Conservation (phyloP, 1,140 invertebrate genomes). For the Pteromalus puparum region DNA sequence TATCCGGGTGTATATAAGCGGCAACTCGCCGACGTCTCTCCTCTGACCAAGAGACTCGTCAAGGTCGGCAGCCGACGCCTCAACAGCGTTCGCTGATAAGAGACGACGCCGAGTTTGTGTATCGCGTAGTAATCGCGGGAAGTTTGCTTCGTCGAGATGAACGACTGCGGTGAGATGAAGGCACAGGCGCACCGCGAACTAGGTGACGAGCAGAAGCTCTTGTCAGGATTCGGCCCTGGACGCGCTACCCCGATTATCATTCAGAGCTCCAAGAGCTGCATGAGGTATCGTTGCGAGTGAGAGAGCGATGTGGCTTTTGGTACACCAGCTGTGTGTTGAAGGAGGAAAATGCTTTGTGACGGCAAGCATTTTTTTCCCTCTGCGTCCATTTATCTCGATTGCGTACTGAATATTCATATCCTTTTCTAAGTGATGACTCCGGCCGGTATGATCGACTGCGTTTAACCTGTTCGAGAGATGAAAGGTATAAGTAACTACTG, state of each 20-base stretch:
- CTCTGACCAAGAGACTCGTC: background rate
- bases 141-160: background rate
- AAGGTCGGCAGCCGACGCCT: background rate
- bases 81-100: background rate
- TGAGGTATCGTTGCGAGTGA: background rate
- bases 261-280: background rate
- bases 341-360: background rate
- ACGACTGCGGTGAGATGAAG: background rate
- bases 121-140: background rate
- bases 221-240: constrained; percentile 51
- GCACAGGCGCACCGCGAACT: constrained; percentile 56
- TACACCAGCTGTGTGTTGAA: background rate
- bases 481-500: background rate
- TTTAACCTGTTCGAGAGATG: background rate
- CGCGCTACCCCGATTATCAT: background rate
- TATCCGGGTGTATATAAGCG: background rate
- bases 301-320: too few species aligned
- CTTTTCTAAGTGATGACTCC: background rate
- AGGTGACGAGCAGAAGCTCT: constrained; percentile 60
- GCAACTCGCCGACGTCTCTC: background rate
- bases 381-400: background rate
- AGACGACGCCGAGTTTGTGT: background rate
- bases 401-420: background rate
- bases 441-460: background rate
- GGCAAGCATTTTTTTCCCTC: background rate